Conservation (phyloP, 2,113 vertebrate genomes). For the Urocynchramus pylzowi region DNA sequence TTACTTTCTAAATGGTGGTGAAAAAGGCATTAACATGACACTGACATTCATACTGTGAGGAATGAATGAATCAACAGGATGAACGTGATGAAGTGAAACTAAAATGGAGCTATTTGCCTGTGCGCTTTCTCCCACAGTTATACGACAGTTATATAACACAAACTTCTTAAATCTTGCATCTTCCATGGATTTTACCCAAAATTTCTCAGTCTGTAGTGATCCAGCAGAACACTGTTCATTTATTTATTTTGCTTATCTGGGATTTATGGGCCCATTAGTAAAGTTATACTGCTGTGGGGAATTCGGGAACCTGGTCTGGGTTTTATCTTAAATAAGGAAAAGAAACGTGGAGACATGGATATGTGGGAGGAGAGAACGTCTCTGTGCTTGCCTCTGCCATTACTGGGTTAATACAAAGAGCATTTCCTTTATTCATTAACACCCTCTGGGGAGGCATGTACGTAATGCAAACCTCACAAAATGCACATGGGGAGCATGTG, state of each 20-base stretch:
- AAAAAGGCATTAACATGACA: neutral
- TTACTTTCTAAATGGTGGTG: neutral
- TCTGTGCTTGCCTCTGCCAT: neutral
- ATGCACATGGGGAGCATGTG: fast-evolving
- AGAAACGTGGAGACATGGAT: neutral
- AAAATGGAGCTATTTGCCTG: neutral
- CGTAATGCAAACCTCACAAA: neutral
- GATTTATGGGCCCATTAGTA: neutral
- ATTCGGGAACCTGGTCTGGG: neutral
- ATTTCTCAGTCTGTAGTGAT: neutral
- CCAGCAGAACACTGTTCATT: neutral
- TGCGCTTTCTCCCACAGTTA: neutral
- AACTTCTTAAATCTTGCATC: neutral
- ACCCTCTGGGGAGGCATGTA: neutral
- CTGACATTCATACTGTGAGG: neutral
- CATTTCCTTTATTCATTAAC: neutral
- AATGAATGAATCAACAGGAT: neutral
- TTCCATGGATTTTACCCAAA: neutral
- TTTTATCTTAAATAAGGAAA: neutral
- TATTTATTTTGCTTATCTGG: neutral
- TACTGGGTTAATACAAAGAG: neutral
- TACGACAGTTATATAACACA: neutral
- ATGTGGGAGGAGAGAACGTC: neutral
- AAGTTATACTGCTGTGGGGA: neutral
- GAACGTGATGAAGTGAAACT: neutral